These are phyloP conservation scores for Macaca mulatta DNA, from an alignment of 2,113 vertebrate species.

Conservation along the genomic window DNA sequence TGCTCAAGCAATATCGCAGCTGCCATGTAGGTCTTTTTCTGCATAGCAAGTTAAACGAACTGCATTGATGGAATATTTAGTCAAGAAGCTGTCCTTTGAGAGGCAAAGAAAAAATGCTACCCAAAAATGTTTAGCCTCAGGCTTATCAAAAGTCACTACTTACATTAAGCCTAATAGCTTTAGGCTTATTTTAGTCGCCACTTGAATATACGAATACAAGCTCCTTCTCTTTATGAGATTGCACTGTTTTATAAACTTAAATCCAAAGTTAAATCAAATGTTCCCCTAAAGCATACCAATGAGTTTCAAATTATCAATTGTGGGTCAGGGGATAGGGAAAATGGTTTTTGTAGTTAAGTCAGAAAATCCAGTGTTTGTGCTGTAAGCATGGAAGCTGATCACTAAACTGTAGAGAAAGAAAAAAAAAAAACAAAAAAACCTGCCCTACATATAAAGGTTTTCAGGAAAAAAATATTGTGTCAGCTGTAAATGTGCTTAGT, in stretches of 20 bases:
- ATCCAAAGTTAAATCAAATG: neutral
- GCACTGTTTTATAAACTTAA: neutral
- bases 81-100: neutral
- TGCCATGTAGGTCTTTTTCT: neutral
- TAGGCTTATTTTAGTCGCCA: neutral
- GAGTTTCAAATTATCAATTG: neutral
- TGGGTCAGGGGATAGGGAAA: neutral
- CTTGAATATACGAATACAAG: neutral
- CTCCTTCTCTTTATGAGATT: neutral
- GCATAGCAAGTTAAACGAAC: neutral
- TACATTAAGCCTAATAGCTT: neutral
- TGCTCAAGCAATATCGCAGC: neutral
- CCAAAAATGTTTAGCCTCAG: neutral
- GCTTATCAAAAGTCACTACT: neutral
- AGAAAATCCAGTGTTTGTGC: neutral
- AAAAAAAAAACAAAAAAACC: neutral
- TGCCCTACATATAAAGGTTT: neutral
- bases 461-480: neutral
- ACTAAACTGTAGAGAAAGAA: neutral
- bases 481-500: neutral
- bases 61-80: neutral
- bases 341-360: neutral
- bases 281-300: neutral
- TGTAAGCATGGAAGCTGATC: neutral
- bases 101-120: neutral